Conservation (phyloP, 2,797 vertebrate species). For the Anguilla megastoma region DNA sequence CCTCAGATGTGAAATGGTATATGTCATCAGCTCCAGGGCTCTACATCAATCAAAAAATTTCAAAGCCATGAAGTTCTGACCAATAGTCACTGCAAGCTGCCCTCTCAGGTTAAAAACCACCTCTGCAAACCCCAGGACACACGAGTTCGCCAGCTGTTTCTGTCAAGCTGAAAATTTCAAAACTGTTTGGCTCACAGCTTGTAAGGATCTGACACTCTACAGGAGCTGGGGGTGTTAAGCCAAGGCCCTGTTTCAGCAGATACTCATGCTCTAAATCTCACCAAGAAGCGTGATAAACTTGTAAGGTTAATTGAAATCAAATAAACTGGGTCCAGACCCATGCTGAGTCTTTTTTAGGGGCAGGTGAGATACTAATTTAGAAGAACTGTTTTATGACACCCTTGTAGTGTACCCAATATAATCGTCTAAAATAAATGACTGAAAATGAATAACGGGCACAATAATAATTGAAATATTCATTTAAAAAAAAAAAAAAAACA, state of each 20-base stretch:
- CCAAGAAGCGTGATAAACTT: neutral
- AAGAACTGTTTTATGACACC: no score
- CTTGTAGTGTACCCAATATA: no score
- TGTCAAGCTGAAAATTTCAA: constrained; percentile 3
- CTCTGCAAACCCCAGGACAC: neutral
- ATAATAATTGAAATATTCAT: neutral
- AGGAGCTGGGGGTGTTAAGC: neutral
- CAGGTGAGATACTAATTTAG: no score
- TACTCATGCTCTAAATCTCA: neutral
- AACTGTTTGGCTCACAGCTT: neutral
- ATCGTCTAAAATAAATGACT: neutral
- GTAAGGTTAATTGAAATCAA: no score
- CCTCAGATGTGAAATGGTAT: neutral
- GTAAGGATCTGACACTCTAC: neutral
- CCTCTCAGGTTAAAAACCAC: neutral
- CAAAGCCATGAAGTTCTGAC: neutral
- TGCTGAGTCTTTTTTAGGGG: no score
- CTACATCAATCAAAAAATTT: neutral
- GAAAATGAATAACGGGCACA: neutral
- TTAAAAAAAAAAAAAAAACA: no score
- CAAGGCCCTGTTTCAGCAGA: neutral
- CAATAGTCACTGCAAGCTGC: neutral
- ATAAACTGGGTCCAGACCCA: no score
- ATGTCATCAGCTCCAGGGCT: neutral
- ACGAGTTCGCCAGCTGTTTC: neutral